Conservation (phyloP, 2,113 vertebrate genomes). For the Chunga burmeisteri region DNA sequence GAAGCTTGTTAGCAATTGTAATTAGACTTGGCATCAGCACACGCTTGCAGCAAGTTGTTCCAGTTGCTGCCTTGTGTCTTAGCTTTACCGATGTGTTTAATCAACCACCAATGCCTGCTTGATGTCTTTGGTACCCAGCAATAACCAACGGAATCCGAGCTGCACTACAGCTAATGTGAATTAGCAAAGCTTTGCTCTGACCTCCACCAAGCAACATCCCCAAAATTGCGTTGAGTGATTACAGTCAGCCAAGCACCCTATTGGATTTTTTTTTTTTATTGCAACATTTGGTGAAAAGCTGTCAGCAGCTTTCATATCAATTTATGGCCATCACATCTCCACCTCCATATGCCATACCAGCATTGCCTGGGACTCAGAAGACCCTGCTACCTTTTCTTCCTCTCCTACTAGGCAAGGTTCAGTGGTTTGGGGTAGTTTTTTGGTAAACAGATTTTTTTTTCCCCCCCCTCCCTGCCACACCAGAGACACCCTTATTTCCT, state of each 20-base stretch:
- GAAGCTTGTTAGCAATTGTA: neutral
- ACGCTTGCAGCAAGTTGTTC: neutral
- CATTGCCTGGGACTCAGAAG: neutral
- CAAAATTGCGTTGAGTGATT: neutral
- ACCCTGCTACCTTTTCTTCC: neutral
- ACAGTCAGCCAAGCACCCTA: neutral
- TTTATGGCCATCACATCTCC: neutral
- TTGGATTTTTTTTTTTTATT: too few relatives aligned
- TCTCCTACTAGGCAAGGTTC: neutral
- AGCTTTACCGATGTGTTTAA: fast-evolving
- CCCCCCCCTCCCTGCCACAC: neutral
- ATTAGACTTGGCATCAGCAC: neutral
- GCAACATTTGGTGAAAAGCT: neutral
- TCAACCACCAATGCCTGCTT: neutral
- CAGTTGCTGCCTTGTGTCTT: neutral
- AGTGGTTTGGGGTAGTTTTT: neutral
- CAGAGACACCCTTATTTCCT: neutral
- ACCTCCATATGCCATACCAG: fast-evolving
- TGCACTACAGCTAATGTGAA: neutral
- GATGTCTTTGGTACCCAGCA: neutral
- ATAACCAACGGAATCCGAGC: neutral
- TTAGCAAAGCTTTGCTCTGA: neutral
- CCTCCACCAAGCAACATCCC: neutral
- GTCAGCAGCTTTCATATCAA: neutral
- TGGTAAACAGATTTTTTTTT: neutral